Evolutionary conservation across 2,113 vertebrate genomes (phyloP), one percentile per base, ranked within the genome.

Genomic region (Apteryx mantelli): DNA sequence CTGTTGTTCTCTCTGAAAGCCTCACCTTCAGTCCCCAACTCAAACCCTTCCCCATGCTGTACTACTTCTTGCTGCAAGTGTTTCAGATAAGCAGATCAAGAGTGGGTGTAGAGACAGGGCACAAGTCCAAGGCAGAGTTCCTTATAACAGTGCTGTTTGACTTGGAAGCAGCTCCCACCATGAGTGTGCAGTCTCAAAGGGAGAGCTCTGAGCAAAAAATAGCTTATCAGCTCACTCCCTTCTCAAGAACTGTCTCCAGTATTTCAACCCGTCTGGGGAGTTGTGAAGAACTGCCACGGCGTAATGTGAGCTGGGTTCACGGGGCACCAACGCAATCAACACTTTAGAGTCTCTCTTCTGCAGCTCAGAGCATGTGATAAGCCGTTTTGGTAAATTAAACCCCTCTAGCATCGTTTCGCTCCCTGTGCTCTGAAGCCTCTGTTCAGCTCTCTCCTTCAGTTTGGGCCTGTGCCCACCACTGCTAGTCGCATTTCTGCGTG

Each of bases 31-130:
- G 12, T 11, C 64, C 68, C 22, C 68, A 36, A 4, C 30, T 90
- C 76, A 66, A 86, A 91, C 52, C 46, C 76, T 79, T 91, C 83
- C 69, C 77, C 82, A 84, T 86, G 60, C 46, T 92, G 1, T 81
- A 61, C 83, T 89, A 91, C 78, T 58, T 91, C 76, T 63, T 94
- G 82, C 69, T 95, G 64, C 64, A 90, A 93, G 73, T 82, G 82
- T 91, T 97, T 93, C 52, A 96, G 88, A 94, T 90, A 88, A 97
- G 73, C 86, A 65, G 85, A 95, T 84, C 64, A 84, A 90, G 94
- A 95, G 82, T 93, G 96, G 93, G 94, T 96, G 95, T 97, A 91
- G 91, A 90, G 93, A 61, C 32, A 86, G 79, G 97, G 96, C 91
- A 96, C 68, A 81, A 93, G 55, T 83, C 93, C 96, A 95, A 96